Evolutionary conservation across 2,888 invertebrate species (phyloP).

Genomic region (Diadromus collaris): DNA sequence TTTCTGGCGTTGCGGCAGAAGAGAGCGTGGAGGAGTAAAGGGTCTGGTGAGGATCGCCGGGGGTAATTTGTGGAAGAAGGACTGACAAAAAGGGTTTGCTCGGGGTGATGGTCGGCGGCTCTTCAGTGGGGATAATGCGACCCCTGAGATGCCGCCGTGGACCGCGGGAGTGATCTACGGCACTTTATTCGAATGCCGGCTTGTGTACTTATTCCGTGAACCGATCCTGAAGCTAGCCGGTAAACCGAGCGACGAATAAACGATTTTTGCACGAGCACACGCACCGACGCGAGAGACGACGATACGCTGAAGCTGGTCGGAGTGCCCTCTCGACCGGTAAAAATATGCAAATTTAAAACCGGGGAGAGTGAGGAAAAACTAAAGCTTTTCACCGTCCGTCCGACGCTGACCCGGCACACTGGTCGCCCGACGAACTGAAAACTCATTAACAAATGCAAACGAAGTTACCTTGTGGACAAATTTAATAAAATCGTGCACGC

Average conservation of each 20-base stretch:
- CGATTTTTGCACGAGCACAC: conserved; percentile 47
- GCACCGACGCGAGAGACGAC: conserved; percentile 33
- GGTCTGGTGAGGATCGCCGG: conserved; percentile 49
- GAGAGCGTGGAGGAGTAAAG: conserved; percentile 46
- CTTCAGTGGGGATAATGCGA: conserved; percentile 76
- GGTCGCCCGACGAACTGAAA: conserved; percentile 72
- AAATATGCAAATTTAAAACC: conserved; percentile 75
- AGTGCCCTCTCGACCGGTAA: conserved; percentile 64
- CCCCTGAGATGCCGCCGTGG: conserved; percentile 77
- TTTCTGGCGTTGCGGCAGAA: conserved; percentile 59
- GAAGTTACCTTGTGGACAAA: conserved; percentile 78
- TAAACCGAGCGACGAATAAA: conserved; percentile 57
- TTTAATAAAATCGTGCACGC: conserved; percentile 79
- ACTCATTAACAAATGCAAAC: conserved; percentile 79
- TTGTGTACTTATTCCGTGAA: conserved; percentile 71
- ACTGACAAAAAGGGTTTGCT: conserved; percentile 77
- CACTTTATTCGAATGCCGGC: conserved; percentile 72
- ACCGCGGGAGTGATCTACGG: conserved; percentile 77
- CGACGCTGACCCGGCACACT: conserved; percentile 45
- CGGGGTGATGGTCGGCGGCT: conserved; percentile 57
- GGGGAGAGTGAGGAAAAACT: conserved; percentile 37
- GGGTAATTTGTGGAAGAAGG: conserved; percentile 78
- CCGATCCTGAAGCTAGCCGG: conserved; percentile 48
- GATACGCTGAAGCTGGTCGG: conserved; percentile 42
- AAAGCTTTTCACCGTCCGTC: conserved; percentile 39